Conservation (phyloP, 2,113 vertebrate species). For the Tringa solitaria region DNA sequence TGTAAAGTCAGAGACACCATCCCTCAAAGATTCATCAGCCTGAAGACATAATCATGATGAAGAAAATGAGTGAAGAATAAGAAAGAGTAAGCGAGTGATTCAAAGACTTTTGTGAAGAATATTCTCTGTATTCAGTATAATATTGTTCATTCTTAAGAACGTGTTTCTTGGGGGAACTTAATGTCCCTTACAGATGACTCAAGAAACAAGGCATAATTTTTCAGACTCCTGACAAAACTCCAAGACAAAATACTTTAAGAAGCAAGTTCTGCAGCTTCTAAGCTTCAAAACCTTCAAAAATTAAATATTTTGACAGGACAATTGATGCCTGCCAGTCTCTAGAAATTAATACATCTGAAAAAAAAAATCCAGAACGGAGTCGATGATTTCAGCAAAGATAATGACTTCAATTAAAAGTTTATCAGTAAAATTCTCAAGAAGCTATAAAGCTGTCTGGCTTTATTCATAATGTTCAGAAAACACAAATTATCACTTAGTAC, state of each 20-base stretch:
- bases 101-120: not conserved
- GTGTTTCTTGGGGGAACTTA: not conserved
- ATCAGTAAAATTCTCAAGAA: not conserved
- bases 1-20: rapidly evolving
- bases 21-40: not conserved
- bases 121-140: not conserved
- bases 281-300: not conserved
- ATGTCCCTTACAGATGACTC: not conserved
- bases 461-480: not conserved
- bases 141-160: not conserved
- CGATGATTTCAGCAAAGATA: not conserved
- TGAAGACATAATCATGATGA: not conserved
- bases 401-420: not conserved
- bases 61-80: not conserved
- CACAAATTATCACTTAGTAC: not conserved
- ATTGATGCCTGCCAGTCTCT: not conserved
- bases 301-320: not conserved
- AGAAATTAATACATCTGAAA: not conserved
- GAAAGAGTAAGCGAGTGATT: not conserved
- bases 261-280: not conserved
- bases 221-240: not conserved
- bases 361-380: not conserved
- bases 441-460: not conserved
- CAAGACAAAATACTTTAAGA: not conserved
- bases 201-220: not conserved